A percentile compares a stretch with the other conserved stretches of the same genome.
Evolutionary conservation across 2,797 vertebrate genomes (phyloP).

Genomic region (Syngnathus rostellatus): DNA sequence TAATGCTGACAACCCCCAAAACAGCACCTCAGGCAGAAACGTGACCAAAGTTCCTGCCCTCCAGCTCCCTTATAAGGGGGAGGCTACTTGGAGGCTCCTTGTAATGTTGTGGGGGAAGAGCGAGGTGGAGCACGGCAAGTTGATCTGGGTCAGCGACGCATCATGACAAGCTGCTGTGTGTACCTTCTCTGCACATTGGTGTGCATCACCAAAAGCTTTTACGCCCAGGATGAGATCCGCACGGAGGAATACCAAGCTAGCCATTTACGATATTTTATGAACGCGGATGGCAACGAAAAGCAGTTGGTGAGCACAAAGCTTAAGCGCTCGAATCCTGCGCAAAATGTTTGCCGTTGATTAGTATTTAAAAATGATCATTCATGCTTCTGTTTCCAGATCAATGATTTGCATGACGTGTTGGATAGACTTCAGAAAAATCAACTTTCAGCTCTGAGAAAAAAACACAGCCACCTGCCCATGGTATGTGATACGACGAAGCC

Average conservation of each 20-base stretch:
- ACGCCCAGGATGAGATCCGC: constrained; percentile 26
- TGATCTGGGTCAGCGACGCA: constrained; percentile 52
- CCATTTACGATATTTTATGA: constrained; percentile 44
- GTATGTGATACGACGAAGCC: constrained; percentile 30
- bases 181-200: constrained; percentile 39
- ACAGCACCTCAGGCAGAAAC: constrained; percentile 20
- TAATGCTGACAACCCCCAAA: neutral
- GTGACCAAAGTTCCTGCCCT: constrained; percentile 47
- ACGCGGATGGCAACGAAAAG: constrained; percentile 44
- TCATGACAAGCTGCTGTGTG: constrained; percentile 41
- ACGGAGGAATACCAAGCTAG: constrained; percentile 37
- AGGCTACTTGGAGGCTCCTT: constrained; percentile 31
- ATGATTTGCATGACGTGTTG: constrained; percentile 55
- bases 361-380: too few species aligned
- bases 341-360: neutral
- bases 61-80: constrained; percentile 40
- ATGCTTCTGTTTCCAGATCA: constrained; percentile 42
- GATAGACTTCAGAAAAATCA: constrained; percentile 55
- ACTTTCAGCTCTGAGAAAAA: constrained; percentile 48
- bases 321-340: neutral
- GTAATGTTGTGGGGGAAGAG: constrained; percentile 22
- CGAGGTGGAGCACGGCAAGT: constrained; percentile 43
- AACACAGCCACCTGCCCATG: constrained; percentile 48
- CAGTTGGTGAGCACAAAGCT: constrained; percentile 52
- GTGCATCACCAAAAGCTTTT: constrained; percentile 33